phyloP scores from a whole-genome alignment of 2,113 vertebrate genomes.

The Podocnemis expansa region DNA sequence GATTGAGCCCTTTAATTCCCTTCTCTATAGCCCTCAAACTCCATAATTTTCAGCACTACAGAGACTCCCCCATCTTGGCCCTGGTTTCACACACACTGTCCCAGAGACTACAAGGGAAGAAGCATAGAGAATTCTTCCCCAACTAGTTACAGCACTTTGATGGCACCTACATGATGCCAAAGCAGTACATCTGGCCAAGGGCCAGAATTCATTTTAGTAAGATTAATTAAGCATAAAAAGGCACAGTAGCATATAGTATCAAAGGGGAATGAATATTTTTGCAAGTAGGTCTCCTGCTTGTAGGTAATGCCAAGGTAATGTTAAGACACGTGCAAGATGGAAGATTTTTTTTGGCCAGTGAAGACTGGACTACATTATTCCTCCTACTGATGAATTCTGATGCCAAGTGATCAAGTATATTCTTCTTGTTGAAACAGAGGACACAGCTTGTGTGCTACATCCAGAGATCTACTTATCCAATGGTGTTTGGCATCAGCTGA shows the following conservation, averaged over 20 bases:
- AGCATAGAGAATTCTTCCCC: too few species aligned
- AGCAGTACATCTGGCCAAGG: not conserved
- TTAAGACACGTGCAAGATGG: not conserved
- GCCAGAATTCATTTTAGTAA: not conserved
- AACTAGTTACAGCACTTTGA: too few species aligned
- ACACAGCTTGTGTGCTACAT: not conserved
- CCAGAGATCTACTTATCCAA: not conserved
- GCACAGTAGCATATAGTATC: not conserved
- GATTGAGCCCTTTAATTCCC: too few species aligned
- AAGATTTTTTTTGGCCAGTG: not conserved
- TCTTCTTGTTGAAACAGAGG: not conserved
- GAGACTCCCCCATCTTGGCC: too few species aligned
- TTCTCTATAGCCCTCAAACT: too few species aligned
- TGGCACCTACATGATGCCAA: too few species aligned
- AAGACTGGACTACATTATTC: not conserved
- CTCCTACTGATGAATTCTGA: not conserved
- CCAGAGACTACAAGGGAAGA: too few species aligned
- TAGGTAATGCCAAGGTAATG: not conserved
- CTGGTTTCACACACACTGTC: too few species aligned
- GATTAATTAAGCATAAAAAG: not conserved
- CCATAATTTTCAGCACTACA: too few species aligned
- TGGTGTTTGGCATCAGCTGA: not conserved
- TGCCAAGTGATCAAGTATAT: not conserved
- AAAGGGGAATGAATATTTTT: not conserved
- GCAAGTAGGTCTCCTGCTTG: not conserved